Base-by-base conservation (phyloP, 2,113 vertebrate genomes). In the Corvus hawaiiensis region DNA sequence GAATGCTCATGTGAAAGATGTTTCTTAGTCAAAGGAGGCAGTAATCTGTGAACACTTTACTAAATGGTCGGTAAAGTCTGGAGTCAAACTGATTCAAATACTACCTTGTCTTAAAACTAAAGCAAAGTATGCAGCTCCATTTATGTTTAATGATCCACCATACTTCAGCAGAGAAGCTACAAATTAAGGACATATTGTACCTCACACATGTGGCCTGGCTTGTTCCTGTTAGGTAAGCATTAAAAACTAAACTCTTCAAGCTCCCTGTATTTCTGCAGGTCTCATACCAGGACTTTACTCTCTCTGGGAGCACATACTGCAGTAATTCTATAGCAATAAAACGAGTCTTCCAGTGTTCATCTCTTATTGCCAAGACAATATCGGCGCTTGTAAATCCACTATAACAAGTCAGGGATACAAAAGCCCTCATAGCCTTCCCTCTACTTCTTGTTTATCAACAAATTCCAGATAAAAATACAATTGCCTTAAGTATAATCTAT, bases 1-100 rank as follows among this genome's bases (percentile, higher is more conserved):
- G 59, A 71, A 49, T 1, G 11, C 5, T 48, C 8, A 0, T 3
- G 20, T 3, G 28, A 32, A 76, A 78, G 30, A 46, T 4, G 17
- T 24, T 59, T n/a, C 49, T 71, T 35, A 48, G 24, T 16, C n/a
- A 63, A 67, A 85, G 19, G 66, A 67, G 22, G n/a, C 22, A 20
- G 24, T 17, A 26, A 74, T 15, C 71, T 52, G n/a, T 7, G 39
- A 51, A 32, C 33, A 4, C 54, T 76, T 49, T 56, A 15, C 56
- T 19, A 28, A 6, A 41, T 4, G 49, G 35, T 41, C 78, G 73
- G 44, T 52, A 0, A 66, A 86, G 23, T 33, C 84, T 15, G 39
- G 59, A 41, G 17, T 33, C 41, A 71, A 84, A 69, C 6, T 6
- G 13, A 89, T 48, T 72, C 11, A 51, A 56, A 62, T 3, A 16